Base-by-base conservation (phyloP, 2,113 vertebrate genomes). In the Oenanthe melanoleuca region DNA sequence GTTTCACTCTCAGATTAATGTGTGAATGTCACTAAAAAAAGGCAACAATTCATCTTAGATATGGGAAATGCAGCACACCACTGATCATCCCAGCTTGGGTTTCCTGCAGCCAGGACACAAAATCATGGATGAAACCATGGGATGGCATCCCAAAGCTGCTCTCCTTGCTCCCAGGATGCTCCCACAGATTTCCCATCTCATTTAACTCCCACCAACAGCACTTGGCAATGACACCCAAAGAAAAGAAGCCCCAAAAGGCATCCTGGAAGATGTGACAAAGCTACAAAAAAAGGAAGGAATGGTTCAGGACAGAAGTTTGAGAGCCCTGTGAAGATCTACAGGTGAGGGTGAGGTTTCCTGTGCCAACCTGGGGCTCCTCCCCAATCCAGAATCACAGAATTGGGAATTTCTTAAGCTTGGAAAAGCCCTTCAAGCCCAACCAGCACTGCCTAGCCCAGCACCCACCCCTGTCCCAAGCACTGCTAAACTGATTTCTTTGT, bases 51-150 rank as follows among this genome's bases (percentile, higher is more conserved):
- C 11, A 3, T 23, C 42, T 53, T 1, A 1, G 10, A 13, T 0
- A 7, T 16, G n/a, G 65, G 34, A 59, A 81, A 80, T 8, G 3
- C 22, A 28, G 34, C 38, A 44, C 10, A 5, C 1, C 55, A 8
- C 55, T 11, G 24, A 44, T 37, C 38, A 14, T 25, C 25, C 72
- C 45, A 50, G 65, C 26, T 4, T 4, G 17, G 31, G 20, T 20
- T 75, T 65, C 12, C 57, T 50, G 37, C 75, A 21, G 75, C 57
- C 11, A 5, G 12, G 19, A 26, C 26, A 31, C 24, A 14, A n/a
- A 40, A 20, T 23, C 18, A 0, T 0, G 20, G 63, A 18, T 57
- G 67, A 24, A 91, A 31, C 0, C 2, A 2, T 0, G 37, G 19
- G 19, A 22, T 21, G 55, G 33, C 29, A 5, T 24, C 42, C 61